phyloP scores from a whole-genome alignment of 2,888 invertebrate species.

The Plagodis dolabraria region DNA sequence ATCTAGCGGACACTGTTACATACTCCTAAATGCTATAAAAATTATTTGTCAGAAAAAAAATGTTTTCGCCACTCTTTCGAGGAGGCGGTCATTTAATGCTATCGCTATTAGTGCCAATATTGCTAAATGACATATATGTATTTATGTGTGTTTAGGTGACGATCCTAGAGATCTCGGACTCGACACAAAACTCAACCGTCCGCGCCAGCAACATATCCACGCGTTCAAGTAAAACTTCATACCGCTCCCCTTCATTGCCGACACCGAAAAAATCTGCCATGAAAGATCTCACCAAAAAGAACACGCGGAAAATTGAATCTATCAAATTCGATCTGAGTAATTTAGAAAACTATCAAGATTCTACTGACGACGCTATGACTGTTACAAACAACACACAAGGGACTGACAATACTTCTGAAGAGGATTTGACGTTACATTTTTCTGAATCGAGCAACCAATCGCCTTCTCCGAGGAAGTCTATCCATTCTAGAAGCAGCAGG shows the following conservation, averaged over 20 bases:
- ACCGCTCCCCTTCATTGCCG: slow-evolving; percentile 37
- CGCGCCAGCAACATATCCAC: slow-evolving; percentile 28
- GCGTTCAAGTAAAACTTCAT: slow-evolving; percentile 34
- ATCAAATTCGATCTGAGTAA: slow-evolving; percentile 78
- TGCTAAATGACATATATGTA: too few relatives aligned
- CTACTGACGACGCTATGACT: slow-evolving; percentile 42
- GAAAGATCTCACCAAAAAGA: slow-evolving; percentile 57
- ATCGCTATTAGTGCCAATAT: too few relatives aligned
- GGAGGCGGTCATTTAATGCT: too few relatives aligned
- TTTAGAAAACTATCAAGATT: slow-evolving; percentile 46
- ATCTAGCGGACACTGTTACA: too few relatives aligned
- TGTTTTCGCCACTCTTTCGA: too few relatives aligned
- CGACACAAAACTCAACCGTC: slow-evolving; percentile 33
- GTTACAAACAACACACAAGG: slow-evolving; percentile 34
- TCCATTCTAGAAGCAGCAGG: slow-evolving; percentile 56
- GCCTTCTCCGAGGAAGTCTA: slow-evolving; percentile 55
- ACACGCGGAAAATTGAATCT: slow-evolving; percentile 62
- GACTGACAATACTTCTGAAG: slow-evolving; percentile 35
- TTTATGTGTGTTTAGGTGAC: slow-evolving; percentile 43
- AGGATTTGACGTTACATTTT: slow-evolving; percentile 56
- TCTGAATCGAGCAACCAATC: slow-evolving; percentile 48
- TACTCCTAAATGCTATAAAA: too few relatives aligned
- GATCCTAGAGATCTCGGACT: slow-evolving; percentile 53
- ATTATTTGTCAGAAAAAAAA: too few relatives aligned
- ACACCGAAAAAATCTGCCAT: slow-evolving; percentile 70